Evolutionary conservation across 1,140 invertebrate genomes (phyloP).

Genomic region (Calosoma granatense): DNA sequence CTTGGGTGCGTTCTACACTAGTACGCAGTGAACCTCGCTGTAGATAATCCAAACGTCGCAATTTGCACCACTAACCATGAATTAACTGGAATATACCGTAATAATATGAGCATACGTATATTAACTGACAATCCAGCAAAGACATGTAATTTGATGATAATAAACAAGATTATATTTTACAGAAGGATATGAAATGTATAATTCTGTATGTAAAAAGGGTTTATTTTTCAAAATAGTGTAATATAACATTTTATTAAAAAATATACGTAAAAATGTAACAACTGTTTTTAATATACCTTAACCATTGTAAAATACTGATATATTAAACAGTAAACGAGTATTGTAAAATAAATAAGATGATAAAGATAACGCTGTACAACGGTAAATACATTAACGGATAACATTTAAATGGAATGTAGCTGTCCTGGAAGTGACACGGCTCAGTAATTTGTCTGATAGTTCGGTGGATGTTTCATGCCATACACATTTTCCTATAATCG

Average conservation of each 20-base stretch:
- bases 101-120: too few species aligned
- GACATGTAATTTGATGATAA: too few species aligned
- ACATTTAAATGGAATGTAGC: constrained; percentile 70
- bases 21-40: too few species aligned
- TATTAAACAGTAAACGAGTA: not conserved
- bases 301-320: constrained; percentile 3
- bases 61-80: too few species aligned
- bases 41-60: too few species aligned
- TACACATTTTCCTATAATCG: constrained; percentile 75
- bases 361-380: not conserved
- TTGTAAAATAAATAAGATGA: not conserved
- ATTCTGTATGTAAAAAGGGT: too few species aligned
- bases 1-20: too few species aligned
- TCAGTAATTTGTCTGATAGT: constrained; percentile 56
- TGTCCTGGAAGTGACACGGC: constrained; percentile 57
- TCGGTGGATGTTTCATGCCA: constrained; percentile 72
- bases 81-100: too few species aligned
- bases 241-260: not conserved
- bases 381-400: constrained; percentile 47
- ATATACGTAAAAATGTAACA: constrained; percentile 5
- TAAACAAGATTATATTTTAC: too few species aligned
- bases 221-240: too few species aligned
- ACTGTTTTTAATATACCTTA: not conserved
- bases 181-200: too few species aligned
- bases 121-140: too few species aligned